Evolutionary conservation across 2,113 vertebrate species (phyloP), one percentile per base, ranked within the genome.

Genomic region (Gobius niger): DNA sequence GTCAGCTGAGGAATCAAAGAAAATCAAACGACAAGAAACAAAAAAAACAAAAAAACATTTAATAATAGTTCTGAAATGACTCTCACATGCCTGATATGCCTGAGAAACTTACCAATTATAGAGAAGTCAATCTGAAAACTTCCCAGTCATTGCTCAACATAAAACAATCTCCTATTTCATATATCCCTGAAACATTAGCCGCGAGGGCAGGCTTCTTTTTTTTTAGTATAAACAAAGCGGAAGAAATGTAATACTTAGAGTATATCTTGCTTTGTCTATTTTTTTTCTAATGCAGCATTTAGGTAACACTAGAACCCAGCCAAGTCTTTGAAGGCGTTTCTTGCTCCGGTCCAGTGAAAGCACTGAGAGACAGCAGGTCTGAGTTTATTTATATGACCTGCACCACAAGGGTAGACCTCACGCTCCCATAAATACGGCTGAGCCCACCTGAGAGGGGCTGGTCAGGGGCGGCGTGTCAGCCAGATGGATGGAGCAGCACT

Each of bases 401-500:
- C 9, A 54, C 54, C 70, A 13, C 65, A 74, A 78, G 73, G 72
- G 52, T 76, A 76, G 70, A 76, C 56, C 75, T 75, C 9, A 13
- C 51, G 68, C 72, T 82, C 86, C 82, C 80, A 85, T 84, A 87
- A 89, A 86, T 87, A 85, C 82, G 69, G 52, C 70, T 67, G 50
- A 75, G 72, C 77, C 84, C 89, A 85, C 82, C 68, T 69, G 87
- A 86, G 87, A 85, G 65, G 24, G 67, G 52, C 72, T 44, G 79
- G 76, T 84, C 75, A 66, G 62, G 78, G 77, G 73, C 68, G 63
- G 13, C 1, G 76, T 87, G 87, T 88, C 89, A 86, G 77, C 69
- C 78, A 90, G 89, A 90, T 88, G 81, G 85, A 89, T 88, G 34
- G 84, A 83, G 72, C 80, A 51, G 83, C 88, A 84, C 80, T 86